Percentiles rank a stretch among this genome's conserved stretches.
Conservation (phyloP, 2,113 vertebrate genomes). For the Alces alces region DNA sequence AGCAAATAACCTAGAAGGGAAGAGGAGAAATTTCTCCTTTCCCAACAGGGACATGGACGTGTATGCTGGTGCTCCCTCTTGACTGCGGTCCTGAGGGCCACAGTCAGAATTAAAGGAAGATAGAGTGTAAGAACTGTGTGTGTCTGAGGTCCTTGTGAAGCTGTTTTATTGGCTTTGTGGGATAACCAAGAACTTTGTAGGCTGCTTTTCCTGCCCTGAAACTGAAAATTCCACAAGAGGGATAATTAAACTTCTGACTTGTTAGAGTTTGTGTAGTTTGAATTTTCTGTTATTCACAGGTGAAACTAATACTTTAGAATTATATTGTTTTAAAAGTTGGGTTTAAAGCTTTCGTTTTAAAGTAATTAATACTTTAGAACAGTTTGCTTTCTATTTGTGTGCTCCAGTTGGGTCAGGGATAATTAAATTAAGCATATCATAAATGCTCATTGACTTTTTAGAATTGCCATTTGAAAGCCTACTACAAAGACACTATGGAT, state of each 20-base stretch:
- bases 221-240: not conserved
- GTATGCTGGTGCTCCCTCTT: not conserved
- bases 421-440: not conserved
- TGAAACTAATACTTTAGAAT: not conserved
- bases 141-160: not conserved
- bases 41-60: not conserved
- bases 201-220: not conserved
- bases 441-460: not conserved
- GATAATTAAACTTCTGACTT: not conserved
- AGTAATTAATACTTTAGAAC: not conserved
- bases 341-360: not conserved
- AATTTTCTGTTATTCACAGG: not conserved
- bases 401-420: not conserved
- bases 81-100: not conserved
- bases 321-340: not conserved
- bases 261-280: not conserved
- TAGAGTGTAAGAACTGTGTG: not conserved
- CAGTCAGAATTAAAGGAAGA: not conserved
- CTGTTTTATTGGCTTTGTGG: not conserved
- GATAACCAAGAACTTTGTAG: not conserved
- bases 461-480: not conserved
- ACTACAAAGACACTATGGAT: not conserved
- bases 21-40: not conserved
- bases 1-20: not conserved
- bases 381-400: not conserved